A percentile compares a stretch with the other conserved stretches of the same genome.
These are phyloP conservation scores for Etia nguti DNA, from an alignment of 2,113 vertebrate genomes.

Conservation along the genomic window DNA sequence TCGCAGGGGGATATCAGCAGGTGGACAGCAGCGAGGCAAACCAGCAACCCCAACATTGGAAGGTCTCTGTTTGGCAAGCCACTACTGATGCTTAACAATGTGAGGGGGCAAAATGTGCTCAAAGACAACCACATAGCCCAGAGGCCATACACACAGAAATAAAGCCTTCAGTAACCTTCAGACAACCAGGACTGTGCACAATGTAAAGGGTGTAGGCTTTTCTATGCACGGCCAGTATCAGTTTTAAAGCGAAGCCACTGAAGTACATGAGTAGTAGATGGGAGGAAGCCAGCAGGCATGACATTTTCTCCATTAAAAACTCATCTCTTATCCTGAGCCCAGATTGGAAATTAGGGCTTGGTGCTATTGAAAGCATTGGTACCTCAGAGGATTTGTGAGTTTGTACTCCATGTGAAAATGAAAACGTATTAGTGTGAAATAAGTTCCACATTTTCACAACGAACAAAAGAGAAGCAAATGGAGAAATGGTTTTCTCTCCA, in stretches of 20 bases:
- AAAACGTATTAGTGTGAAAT: conserved; percentile 38
- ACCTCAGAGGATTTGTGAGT: conserved; percentile 27
- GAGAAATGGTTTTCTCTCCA: neutral
- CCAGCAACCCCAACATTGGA: conserved; percentile 12
- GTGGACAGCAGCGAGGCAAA: conserved; percentile 29
- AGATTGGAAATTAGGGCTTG: conserved; percentile 42
- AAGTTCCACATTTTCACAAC: conserved; percentile 8
- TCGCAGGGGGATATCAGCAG: neutral
- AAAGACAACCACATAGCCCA: conserved; percentile 17
- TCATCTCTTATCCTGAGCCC: conserved; percentile 39
- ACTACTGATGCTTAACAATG: conserved; percentile 18
- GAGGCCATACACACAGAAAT: conserved; percentile 17
- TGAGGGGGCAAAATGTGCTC: neutral
- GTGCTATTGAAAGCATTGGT: conserved; percentile 10
- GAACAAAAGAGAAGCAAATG: conserved; percentile 21
- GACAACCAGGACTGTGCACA: conserved; percentile 1
- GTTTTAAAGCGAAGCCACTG: conserved; percentile 22
- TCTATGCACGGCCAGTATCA: neutral
- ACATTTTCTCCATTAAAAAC: conserved; percentile 61
- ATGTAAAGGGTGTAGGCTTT: conserved; percentile 8
- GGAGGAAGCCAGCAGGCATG: conserved; percentile 46
- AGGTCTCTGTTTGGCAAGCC: conserved; percentile 12
- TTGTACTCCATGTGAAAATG: conserved; percentile 22
- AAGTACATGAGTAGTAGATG: conserved; percentile 46
- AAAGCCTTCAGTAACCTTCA: conserved; percentile 24